Evolutionary conservation across 2,113 vertebrate species (phyloP).

Genomic region (Phalacrocorax carbo): DNA sequence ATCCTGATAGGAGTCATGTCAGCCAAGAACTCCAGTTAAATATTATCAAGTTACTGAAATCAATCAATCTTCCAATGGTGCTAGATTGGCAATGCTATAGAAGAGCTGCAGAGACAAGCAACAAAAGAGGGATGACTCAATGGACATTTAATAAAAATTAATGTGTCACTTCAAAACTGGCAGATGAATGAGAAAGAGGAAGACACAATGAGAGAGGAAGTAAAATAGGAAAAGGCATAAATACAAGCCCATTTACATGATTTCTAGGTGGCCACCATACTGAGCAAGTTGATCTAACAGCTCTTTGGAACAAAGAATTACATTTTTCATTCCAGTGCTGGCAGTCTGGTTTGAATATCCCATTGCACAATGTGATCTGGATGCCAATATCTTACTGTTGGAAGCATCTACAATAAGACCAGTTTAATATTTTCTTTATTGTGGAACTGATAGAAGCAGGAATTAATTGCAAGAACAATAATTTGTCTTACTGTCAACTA

Average conservation of each 20-base stretch:
- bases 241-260: not conserved
- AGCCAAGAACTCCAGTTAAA: not conserved
- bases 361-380: not conserved
- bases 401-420: not conserved
- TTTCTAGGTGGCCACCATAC: not conserved
- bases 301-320: not conserved
- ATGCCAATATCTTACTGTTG: not conserved
- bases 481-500: not conserved
- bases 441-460: not conserved
- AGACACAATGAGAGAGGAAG: not conserved
- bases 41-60: not conserved
- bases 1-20: not conserved
- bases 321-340: not conserved
- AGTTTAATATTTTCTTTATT: not conserved
- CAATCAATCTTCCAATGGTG: not conserved
- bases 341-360: not conserved
- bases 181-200: not conserved
- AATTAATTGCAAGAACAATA: not conserved
- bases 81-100: not conserved
- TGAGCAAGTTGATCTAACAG: not conserved
- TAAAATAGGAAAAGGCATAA: not conserved
- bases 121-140: not conserved
- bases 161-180: not conserved
- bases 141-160: not conserved
- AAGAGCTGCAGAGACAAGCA: not conserved